Conservation (phyloP, 2,797 vertebrate species). For the Microctenopoma lineatum region DNA sequence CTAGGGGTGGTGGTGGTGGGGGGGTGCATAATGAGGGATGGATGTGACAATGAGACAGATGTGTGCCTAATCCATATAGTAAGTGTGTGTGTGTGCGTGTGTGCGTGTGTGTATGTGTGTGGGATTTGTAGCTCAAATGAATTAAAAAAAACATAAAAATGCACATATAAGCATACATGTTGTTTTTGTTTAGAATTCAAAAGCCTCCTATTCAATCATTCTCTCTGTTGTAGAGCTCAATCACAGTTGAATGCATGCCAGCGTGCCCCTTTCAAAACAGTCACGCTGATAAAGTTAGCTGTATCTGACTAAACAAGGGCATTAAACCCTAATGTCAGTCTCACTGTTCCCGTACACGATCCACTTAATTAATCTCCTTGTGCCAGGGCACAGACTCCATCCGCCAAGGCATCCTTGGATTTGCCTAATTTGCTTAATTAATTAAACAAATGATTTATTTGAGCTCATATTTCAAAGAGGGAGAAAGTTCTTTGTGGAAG, state of each 20-base stretch:
- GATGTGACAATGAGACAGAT: conserved; percentile 37
- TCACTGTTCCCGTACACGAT: conserved; percentile 70
- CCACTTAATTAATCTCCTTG: conserved; percentile 81
- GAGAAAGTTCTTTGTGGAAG: conserved; percentile 62
- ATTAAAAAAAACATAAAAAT: background rate
- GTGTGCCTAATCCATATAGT: conserved; percentile 38
- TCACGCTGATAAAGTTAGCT: conserved; percentile 36
- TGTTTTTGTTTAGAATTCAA: background rate
- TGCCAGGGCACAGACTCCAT: conserved; percentile 71
- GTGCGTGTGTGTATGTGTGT: no score
- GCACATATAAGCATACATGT: background rate
- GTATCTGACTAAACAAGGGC: conserved; percentile 52
- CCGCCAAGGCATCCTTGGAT: conserved; percentile 71
- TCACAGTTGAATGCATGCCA: conserved; percentile 33
- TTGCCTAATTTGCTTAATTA: conserved; percentile 84
- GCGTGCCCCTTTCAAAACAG: conserved; percentile 9
- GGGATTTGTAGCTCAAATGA: no score
- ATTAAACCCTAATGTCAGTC: conserved; percentile 63
- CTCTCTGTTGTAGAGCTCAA: background rate
- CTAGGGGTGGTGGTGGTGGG: background rate
- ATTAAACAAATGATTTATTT: conserved; percentile 83
- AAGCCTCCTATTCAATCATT: background rate
- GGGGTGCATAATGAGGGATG: conserved; percentile 43
- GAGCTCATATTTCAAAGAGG: conserved; percentile 74
- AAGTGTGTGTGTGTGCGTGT: conserved; percentile 12